phyloP scores from a whole-genome alignment of 1,140 invertebrate genomes.

The Pantala flavescens region DNA sequence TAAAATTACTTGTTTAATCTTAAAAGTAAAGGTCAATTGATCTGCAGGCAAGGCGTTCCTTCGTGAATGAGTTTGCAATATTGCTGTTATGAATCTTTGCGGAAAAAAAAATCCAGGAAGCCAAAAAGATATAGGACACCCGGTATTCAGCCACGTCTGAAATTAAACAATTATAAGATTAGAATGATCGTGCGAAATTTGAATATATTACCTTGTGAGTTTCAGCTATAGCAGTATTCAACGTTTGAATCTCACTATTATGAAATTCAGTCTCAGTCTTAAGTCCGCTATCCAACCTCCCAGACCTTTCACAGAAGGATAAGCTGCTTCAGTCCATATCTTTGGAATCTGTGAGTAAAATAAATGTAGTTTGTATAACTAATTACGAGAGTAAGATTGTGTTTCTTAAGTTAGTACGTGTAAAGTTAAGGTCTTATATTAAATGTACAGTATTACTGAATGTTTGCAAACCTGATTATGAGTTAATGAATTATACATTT shows the following conservation, averaged over 20 bases:
- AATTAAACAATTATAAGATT: slow-evolving; percentile 23
- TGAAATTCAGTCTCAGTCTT: slow-evolving; percentile 63
- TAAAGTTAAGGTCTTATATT: no score
- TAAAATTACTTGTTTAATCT: slow-evolving; percentile 41
- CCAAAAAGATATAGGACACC: slow-evolving; percentile 72
- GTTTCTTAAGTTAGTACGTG: not conserved
- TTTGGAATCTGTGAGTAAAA: slow-evolving; percentile 48
- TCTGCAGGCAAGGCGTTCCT: slow-evolving; percentile 77
- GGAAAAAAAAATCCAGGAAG: slow-evolving; percentile 84
- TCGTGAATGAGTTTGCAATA: slow-evolving; percentile 72
- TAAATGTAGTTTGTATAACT: slow-evolving; percentile 13
- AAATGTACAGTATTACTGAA: no score
- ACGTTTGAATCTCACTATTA: slow-evolving; percentile 38
- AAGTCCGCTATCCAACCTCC: slow-evolving; percentile 75
- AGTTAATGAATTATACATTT: slow-evolving; percentile 61
- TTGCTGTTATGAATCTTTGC: slow-evolving; percentile 80
- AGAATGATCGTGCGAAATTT: no score
- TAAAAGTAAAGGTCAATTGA: slow-evolving; percentile 69
- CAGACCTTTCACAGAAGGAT: slow-evolving; percentile 75
- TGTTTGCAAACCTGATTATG: slow-evolving; percentile 69
- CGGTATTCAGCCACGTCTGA: slow-evolving; percentile 59
- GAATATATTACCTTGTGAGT: no score
- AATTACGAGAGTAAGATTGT: not conserved
- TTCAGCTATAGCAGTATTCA: no score
- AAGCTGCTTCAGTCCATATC: slow-evolving; percentile 70